A percentile compares a stretch with the other conserved stretches of the same genome.
These are phyloP conservation scores for Eristalis arbustorum DNA, from an alignment of 2,888 invertebrate genomes.

Conservation along the genomic window DNA sequence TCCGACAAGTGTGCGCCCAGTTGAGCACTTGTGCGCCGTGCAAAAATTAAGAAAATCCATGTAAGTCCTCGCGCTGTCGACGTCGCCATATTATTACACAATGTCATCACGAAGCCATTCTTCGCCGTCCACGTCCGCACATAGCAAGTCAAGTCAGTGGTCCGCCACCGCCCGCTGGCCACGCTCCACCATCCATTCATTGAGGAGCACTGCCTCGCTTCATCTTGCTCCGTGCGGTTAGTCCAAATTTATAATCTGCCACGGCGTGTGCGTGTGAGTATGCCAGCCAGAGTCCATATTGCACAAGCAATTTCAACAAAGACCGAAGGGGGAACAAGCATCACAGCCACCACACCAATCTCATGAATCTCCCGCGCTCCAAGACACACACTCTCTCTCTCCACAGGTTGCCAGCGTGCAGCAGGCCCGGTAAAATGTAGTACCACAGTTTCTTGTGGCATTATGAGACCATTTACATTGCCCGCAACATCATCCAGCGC, in stretches of 20 bases:
- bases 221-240: conserved; percentile 38
- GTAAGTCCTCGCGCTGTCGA: conserved; percentile 41
- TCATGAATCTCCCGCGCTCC: conserved; percentile 54
- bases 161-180: background rate
- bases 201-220: conserved; percentile 55
- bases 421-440: conserved; percentile 60
- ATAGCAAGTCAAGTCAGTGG: conserved; percentile 19
- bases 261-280: conserved; percentile 17
- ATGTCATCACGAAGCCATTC: conserved; percentile 70
- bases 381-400: conserved; percentile 24
- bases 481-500: conserved; percentile 57
- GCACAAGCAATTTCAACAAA: conserved; percentile 47
- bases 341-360: conserved; percentile 34
- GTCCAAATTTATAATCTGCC: conserved; percentile 68
- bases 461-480: conserved; percentile 69
- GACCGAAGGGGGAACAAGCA: conserved; percentile 13
- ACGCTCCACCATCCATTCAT: conserved; percentile 56
- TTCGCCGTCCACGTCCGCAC: conserved; percentile 43
- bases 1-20: background rate
- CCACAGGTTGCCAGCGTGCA: conserved; percentile 36
- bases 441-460: conserved; percentile 68
- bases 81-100: conserved; percentile 61
- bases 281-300: conserved; percentile 42
- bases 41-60: conserved; percentile 60
- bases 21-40: conserved; percentile 61